Evolutionary conservation across 1,140 invertebrate genomes (phyloP).

Genomic region (Papilio xuthus): DNA sequence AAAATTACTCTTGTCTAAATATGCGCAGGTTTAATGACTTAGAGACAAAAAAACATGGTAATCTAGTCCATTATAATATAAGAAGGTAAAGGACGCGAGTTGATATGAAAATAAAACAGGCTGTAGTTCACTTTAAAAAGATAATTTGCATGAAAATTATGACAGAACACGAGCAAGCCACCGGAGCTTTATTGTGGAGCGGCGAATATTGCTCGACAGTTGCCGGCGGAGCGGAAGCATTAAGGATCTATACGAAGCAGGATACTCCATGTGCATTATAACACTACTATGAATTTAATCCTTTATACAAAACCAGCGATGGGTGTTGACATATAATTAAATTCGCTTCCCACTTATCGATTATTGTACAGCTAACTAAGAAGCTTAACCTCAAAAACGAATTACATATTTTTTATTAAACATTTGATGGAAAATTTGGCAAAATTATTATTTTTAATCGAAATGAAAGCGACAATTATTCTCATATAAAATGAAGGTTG

Average conservation of each 20-base stretch:
- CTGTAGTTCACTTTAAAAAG: constrained; percentile 41
- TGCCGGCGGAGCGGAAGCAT: constrained; percentile 41
- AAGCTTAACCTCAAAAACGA: not conserved
- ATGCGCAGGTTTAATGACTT: constrained; percentile 9
- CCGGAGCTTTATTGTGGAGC: constrained; percentile 43
- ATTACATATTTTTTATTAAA: too few relatives aligned
- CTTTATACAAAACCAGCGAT: not conserved
- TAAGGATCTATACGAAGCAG: constrained; percentile 40
- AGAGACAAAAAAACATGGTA: not conserved
- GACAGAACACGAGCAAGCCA: constrained; percentile 43
- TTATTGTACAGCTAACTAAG: not conserved
- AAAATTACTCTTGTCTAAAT: not conserved
- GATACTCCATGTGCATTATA: constrained; percentile 38
- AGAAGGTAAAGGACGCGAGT: constrained; percentile 25
- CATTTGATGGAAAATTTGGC: too few relatives aligned
- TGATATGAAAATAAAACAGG: constrained; percentile 38
- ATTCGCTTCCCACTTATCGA: not conserved
- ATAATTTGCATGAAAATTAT: constrained; percentile 50
- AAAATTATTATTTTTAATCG: too few relatives aligned
- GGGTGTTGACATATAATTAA: not conserved
- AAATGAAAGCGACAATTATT: too few relatives aligned
- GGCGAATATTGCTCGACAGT: constrained; percentile 42
- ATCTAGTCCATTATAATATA: constrained; percentile 22
- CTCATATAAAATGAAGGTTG: not conserved
- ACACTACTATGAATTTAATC: constrained; percentile 18